phyloP scores from a whole-genome alignment of 1,140 invertebrate genomes.

The Ostrea denselamellosa region DNA sequence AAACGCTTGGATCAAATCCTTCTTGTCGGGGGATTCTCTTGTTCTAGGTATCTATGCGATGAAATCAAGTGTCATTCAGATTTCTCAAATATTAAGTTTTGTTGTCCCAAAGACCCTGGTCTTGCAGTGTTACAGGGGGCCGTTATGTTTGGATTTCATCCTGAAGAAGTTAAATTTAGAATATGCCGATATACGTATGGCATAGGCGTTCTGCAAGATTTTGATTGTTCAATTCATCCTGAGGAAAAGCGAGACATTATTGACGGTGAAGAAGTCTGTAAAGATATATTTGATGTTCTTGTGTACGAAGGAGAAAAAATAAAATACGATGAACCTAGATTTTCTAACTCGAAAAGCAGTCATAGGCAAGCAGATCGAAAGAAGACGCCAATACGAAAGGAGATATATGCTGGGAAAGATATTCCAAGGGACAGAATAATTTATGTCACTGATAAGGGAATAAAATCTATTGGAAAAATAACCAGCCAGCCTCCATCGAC shows the following conservation, averaged over 20 bases:
- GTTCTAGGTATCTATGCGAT: constrained; percentile 17
- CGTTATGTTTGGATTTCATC: constrained; percentile 35
- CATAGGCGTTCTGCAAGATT: constrained; percentile 17
- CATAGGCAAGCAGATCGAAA: neutral
- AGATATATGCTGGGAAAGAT: constrained; percentile 11
- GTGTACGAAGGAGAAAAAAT: constrained; percentile 1
- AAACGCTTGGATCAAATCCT: neutral
- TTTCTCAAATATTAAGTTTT: neutral
- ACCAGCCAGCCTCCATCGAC: neutral
- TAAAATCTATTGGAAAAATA: neutral
- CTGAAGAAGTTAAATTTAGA: neutral
- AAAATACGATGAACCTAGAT: constrained; percentile 2
- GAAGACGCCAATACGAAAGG: neutral
- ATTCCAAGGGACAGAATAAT: neutral
- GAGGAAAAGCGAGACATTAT: neutral
- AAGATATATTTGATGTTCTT: constrained; percentile 32
- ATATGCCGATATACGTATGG: constrained; percentile 38
- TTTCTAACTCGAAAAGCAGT: neutral
- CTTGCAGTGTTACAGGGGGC: constrained; percentile 17
- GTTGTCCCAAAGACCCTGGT: neutral
- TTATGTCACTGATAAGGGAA: constrained; percentile 15
- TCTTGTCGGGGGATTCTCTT: constrained; percentile 29
- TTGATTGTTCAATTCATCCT: neutral
- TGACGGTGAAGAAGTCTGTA: constrained; percentile 1
- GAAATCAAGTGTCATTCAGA: neutral